Conservation (phyloP, 35 echinoderm and acorn worm species). For the Hemicentrotus pulcherrimus region DNA sequence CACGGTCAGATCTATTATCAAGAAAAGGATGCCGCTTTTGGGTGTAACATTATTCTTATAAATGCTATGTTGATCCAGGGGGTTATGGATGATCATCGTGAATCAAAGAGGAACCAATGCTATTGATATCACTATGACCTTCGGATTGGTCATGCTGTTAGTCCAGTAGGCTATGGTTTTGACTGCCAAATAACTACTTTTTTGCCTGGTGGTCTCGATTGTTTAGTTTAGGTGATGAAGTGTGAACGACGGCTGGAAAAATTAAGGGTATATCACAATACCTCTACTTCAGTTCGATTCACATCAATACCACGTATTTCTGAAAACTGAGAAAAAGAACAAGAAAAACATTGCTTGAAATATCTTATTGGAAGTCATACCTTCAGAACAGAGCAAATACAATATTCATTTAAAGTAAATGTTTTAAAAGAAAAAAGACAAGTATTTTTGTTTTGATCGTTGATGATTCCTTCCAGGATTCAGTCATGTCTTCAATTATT, state of each 20-base stretch:
- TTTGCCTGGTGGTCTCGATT: not conserved
- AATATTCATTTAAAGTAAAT: no score
- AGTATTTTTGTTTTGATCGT: not conserved
- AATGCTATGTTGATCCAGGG: not conserved
- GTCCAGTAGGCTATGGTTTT: not conserved
- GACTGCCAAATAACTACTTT: not conserved
- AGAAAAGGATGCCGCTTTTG: not conserved
- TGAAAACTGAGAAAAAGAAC: not conserved
- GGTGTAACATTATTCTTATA: not conserved
- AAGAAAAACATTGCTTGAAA: not conserved
- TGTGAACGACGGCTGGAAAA: not conserved
- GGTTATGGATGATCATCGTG: no score
- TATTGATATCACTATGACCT: not conserved
- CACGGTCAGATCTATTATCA: not conserved
- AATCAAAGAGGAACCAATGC: not conserved
- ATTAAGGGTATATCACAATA: not conserved
- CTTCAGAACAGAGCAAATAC: not conserved
- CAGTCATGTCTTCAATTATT: not conserved
- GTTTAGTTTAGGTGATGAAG: not conserved
- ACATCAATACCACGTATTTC: no score
- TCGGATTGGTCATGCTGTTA: not conserved
- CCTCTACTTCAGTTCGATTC: not conserved
- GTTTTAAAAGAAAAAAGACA: not conserved
- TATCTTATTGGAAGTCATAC: not conserved
- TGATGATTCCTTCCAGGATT: not conserved